Conservation (phyloP, 2,113 vertebrate species). For the Microcebus ravelobensis region DNA sequence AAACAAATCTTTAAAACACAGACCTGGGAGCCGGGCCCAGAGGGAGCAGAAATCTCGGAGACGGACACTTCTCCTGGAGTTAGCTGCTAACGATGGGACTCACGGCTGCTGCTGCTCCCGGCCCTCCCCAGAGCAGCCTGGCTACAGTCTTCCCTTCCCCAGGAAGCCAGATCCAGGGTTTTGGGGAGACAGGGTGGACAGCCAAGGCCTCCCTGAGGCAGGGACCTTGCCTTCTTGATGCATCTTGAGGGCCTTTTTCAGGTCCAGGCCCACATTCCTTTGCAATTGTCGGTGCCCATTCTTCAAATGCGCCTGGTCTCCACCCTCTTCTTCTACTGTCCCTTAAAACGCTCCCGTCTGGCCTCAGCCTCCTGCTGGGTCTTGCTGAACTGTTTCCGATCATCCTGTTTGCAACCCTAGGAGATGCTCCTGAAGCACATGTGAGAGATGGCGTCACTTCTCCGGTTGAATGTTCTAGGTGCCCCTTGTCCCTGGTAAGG, state of each 20-base stretch:
- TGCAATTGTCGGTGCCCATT: neutral
- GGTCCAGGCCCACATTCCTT: neutral
- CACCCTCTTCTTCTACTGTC: fast-evolving
- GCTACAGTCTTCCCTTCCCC: neutral
- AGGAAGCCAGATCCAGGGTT: neutral
- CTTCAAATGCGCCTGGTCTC: too few relatives aligned
- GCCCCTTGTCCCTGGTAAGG: neutral
- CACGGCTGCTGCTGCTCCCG: fast-evolving
- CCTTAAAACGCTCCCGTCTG: neutral
- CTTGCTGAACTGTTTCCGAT: neutral
- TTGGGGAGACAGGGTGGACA: neutral
- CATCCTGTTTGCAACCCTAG: neutral
- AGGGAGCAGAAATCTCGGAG: neutral
- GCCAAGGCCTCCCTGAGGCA: neutral
- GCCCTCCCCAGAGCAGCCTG: neutral
- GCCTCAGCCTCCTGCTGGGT: too few relatives aligned
- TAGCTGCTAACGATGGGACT: neutral
- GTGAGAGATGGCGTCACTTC: neutral
- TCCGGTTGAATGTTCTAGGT: too few relatives aligned
- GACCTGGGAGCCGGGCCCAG: neutral
- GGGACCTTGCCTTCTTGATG: neutral
- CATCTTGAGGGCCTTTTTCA: neutral
- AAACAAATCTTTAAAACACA: constrained; percentile 39
- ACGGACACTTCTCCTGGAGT: fast-evolving
- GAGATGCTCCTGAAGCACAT: neutral